phyloP scores from a whole-genome alignment of 2,113 vertebrate genomes.

The Leucosticte australis region DNA sequence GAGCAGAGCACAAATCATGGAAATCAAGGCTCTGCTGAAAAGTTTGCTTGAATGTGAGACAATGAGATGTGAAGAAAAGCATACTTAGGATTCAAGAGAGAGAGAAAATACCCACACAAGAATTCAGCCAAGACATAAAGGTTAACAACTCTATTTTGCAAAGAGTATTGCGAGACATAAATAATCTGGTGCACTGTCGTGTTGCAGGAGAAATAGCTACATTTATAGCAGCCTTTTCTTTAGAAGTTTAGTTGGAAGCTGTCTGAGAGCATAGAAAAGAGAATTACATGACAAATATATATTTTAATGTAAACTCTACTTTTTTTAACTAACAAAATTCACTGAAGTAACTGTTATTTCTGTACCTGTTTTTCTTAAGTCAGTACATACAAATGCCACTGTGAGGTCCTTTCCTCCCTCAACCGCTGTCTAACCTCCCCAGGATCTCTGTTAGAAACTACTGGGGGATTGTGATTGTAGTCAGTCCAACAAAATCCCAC shows the following conservation, averaged over 20 bases:
- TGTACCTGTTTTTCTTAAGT: neutral
- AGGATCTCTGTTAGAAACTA: neutral
- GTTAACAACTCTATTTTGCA: neutral
- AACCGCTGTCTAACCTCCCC: too few relatives aligned
- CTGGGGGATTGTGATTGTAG: neutral
- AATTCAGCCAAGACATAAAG: neutral
- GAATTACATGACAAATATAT: neutral
- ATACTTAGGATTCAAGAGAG: neutral
- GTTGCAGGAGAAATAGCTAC: neutral
- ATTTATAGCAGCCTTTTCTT: neutral
- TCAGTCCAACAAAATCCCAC: neutral
- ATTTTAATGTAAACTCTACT: neutral
- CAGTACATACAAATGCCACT: neutral
- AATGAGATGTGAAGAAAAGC: neutral
- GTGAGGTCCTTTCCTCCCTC: neutral
- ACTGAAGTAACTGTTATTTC: neutral
- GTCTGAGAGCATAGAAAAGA: neutral
- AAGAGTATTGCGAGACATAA: neutral
- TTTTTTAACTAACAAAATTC: neutral
- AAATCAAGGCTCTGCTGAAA: neutral
- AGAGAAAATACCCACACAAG: neutral
- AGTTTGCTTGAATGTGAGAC: neutral
- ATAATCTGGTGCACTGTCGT: neutral
- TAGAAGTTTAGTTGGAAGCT: neutral
- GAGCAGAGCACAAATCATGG: neutral